Evolutionary conservation across 2,113 vertebrate genomes (phyloP), one percentile per base, ranked within the genome.

Genomic region (Erythrolamprus reginae): DNA sequence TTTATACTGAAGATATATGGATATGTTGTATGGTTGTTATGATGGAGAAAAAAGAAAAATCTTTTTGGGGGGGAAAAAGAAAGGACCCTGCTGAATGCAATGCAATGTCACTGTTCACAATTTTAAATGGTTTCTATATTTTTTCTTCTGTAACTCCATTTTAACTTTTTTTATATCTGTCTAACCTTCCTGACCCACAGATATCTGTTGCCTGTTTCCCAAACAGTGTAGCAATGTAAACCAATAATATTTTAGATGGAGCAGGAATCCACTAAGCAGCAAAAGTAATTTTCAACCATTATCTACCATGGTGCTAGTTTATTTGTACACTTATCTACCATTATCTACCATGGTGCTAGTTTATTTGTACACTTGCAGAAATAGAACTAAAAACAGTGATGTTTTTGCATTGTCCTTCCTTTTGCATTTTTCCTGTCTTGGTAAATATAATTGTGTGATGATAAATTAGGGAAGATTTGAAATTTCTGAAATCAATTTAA

Each of bases 401-500:
- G 23, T 56, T n/a, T n/a, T n/a, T n/a, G n/a, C n/a, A n/a, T n/a
- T n/a, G n/a, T n/a, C n/a, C n/a, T n/a, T n/a, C 6, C 85, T 48
- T 52, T 93, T 58, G 8, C 65, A 85, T 93, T 86, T 92, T 91
- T 86, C 94, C 53, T 55, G 26, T 92, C 38, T 92, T 91, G 82
- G 89, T 92, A 93, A 93, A 82, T 88, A 13, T 24, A 90, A 55
- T n/a, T 45, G 28, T 0, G 21, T 51, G 82, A 15, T 26, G 90
- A n/a, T 89, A n/a, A 47, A 85, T 92, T 90, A 86, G 91, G 61
- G 53, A 88, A 93, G 93, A 83, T 92, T 94, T 50, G 82, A 17
- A 87, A 86, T 82, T 92, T 84, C 12, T 89, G n/a, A 53, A 42
- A 93, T 94, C 51, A 52, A 87, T 94, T 94, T 94, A 83, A 82